Evolutionary conservation across 2,888 invertebrate genomes (phyloP), one percentile per base, ranked within the genome.

Genomic region (Nephrocerus scutellatus): DNA sequence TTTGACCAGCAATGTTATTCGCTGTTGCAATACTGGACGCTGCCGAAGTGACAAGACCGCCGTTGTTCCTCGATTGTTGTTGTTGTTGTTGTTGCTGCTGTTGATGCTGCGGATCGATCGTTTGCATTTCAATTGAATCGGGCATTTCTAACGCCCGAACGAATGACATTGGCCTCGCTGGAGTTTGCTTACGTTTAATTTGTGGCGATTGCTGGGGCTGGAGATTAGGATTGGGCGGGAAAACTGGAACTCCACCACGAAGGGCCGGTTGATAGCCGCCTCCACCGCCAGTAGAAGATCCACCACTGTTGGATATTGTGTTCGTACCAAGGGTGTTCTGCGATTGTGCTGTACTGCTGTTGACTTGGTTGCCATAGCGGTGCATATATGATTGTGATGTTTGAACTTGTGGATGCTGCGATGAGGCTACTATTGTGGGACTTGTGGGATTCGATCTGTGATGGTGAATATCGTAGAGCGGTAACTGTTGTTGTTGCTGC

Each of bases 141-240:
- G 87, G 84, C 78, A 90, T 88, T 70, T 90, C 89, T 20, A 90
- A 74, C 30, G 90, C 90, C 52, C 89, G 76, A 43, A 89, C 87
- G 70, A 90, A 89, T 46, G 87, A 87, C 73, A 90, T 86, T 30
- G 90, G 90, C 42, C 90, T 74, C 32, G 68, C 67, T 24, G 68
- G 66, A 29, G 71, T 67, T 44, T 72, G 72, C 43, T 75, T 75
- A 46, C 76, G 70, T 55, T 77, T 76, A 39, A 76, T 74, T 55
- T 76, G 76, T 6, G 77, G 73, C 36, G 72, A 71, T 23, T 67
- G 66, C 49, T 74, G 73, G 14, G 70, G 28, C 49, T 44, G 48
- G 6, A 44, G 42, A 35, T 47, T 48, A 10, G 72, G 70, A 52
- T 66, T 68, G 14, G 74, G 74, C 15, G 82, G 82, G 59, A 80